These are phyloP conservation scores for Vanessa cardui DNA, from an alignment of 2,888 invertebrate genomes.

Conservation along the genomic window DNA sequence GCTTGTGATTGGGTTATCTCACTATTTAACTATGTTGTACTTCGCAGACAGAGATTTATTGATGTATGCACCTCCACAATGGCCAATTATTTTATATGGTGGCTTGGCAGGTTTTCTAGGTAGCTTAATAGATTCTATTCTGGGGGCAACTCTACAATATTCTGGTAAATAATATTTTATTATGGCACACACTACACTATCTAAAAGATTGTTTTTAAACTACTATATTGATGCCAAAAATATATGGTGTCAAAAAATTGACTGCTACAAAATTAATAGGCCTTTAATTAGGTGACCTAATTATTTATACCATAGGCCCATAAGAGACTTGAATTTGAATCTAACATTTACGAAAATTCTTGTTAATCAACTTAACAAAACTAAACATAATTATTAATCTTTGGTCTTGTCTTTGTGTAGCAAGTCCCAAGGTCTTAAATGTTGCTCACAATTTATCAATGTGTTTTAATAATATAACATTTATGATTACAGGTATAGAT, in stretches of 20 bases:
- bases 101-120: conserved; percentile 90
- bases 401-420: no score
- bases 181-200: neutral
- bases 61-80: conserved; percentile 86
- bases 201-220: no score
- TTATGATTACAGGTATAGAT: conserved; percentile 84
- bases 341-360: no score
- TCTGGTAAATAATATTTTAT: conserved; percentile 83
- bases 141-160: conserved; percentile 93
- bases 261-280: no score
- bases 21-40: conserved; percentile 86
- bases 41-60: conserved; percentile 83
- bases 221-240: no score
- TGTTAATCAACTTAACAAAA: no score
- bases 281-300: no score
- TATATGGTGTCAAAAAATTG: no score
- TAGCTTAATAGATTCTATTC: conserved; percentile 90
- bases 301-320: no score
- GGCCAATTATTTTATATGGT: conserved; percentile 89
- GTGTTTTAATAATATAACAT: neutral
- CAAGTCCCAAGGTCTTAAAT: no score
- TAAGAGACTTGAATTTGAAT: no score
- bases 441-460: neutral
- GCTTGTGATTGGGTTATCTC: conserved; percentile 86
- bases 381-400: no score